Base-by-base conservation (phyloP, 2,888 invertebrate genomes). In the Trissolcus japonicus region DNA sequence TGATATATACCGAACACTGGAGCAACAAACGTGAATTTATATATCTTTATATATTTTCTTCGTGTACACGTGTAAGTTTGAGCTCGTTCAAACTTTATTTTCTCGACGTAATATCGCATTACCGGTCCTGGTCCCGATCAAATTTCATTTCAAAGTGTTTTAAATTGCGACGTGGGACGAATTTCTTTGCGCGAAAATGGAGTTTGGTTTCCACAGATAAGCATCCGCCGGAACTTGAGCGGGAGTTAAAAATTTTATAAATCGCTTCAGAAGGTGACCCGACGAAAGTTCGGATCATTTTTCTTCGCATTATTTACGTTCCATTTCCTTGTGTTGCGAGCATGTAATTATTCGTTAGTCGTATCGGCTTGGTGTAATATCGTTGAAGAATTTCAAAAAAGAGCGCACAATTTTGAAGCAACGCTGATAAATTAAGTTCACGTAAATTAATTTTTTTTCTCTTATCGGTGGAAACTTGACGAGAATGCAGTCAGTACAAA, bases 301-400 rank as follows among this genome's bases (percentile, higher is more conserved):
- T 71, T 76, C 76, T 71, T 67, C 54, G 62, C 66, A 72, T 76
- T 76, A 76, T 76, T 76, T 71, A 71, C 76, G 48, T 71, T 62
- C 65, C 76, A 72, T 76, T 76, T 76, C 69, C 71, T 35, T 56
- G 35, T 56, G 65, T 61, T 65, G 19, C 59, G 17, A 17, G 17
- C 59, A 55, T 50, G 69, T 57, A 76, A 76, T 71, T 76, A 76
- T 61, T 69, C 62, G 48, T 40, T 46, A 53, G 41, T 40, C 19
- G 48, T 55, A 43, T 60, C 60, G 55, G 40, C 13, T 6, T 19
- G 4, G 13, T 6, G 21, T 17, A 53, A 48, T 57, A 48, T 43
- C 61, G 41, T 62, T 57, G 19, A 56, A 51, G 19, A 51, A 46
- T 53, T 43, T 29, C 25, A 46, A 67, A 67, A 53, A 21, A 25